Evolutionary conservation across 2,888 invertebrate genomes (phyloP), one percentile per base, ranked within the genome.

Genomic region (Unio delphinus): DNA sequence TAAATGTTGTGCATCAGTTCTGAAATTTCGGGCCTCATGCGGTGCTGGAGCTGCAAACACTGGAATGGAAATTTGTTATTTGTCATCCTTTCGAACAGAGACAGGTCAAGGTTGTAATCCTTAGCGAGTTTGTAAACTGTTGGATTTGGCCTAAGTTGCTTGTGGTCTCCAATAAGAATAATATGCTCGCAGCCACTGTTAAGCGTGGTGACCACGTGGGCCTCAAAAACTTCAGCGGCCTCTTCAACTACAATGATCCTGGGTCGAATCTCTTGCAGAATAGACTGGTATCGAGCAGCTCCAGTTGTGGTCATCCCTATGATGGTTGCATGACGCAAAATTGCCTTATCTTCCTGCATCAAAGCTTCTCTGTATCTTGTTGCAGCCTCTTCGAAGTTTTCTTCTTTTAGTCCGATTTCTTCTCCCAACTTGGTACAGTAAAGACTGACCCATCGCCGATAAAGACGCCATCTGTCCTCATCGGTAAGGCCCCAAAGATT

Each of bases 151-250:
- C 93, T 91, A 0, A 96, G 91, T 86, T 96, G 96, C 86, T 94
- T 93, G 87, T 96, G 96, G 89, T 96, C 95, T 62, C 89, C 96
- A 75, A 96, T 95, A 18, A 96, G 92, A 82, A 97, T 94, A 1
- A 95, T 92, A 88, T 97, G 96, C 86, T 96, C 91, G 75, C 95
- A 94, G 62, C 92, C 90, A 30, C 92, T 89, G 0, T 94, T 94
- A 26, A 96, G 90, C 0, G 95, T 93, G 0, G 94, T 93, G 0
- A 96, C 90, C 17, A 96, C 93, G 86, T 96, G 96, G 0, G 94
- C 92, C 87, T 97, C 97, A 55, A 96, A 89, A 0, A 96, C 94
- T 91, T 96, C 96, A 0, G 95, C 96, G 0, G 96, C 96, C 90
- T 97, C 97, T 89, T 96, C 96, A 2, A 96, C 94, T 26, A 92